These are phyloP conservation scores for Acromyrmex charruanus DNA, from an alignment of 1,140 invertebrate genomes.

Conservation along the genomic window DNA sequence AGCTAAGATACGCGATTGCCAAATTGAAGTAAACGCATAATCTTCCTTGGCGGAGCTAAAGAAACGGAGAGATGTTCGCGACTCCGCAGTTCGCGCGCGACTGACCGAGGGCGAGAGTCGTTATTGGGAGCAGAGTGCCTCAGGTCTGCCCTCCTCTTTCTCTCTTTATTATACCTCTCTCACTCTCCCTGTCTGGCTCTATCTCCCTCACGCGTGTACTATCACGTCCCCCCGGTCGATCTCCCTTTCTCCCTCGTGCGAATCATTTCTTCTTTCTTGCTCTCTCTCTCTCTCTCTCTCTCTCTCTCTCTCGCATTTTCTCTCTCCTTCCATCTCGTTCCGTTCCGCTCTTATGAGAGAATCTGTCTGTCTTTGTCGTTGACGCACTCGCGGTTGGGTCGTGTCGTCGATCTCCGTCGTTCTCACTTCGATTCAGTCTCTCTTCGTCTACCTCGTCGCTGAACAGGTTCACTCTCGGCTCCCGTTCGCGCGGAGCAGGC, in stretches of 20 bases:
- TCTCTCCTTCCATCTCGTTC: neutral
- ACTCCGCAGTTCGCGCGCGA: constrained; percentile 82
- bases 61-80: constrained; percentile 75
- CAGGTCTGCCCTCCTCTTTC: constrained; percentile 58
- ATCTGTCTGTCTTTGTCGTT: constrained; percentile 27
- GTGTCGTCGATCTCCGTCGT: constrained; percentile 28
- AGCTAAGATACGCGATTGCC: constrained; percentile 1
- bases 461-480: constrained; percentile 71
- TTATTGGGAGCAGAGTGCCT: constrained; percentile 77
- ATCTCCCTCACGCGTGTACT: constrained; percentile 13
- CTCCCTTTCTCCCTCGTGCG: constrained; percentile 37
- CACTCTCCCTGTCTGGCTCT: constrained; percentile 11
- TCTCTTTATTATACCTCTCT: constrained; percentile 34
- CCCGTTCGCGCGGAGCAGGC: constrained; percentile 73
- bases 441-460: constrained; percentile 28
- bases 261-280: neutral
- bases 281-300: constrained; percentile 39
- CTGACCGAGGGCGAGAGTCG: constrained; percentile 80
- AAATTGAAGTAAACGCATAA: constrained; percentile 1
- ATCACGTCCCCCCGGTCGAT: constrained; percentile 35
- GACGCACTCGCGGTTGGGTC: constrained; percentile 34
- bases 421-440: constrained; percentile 15
- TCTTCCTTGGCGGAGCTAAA: constrained; percentile 38
- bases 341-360: constrained; percentile 7
- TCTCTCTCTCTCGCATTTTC: constrained; percentile 32